Evolutionary conservation across 2,888 invertebrate species (phyloP).

Genomic region (Phyto melanocephala): DNA sequence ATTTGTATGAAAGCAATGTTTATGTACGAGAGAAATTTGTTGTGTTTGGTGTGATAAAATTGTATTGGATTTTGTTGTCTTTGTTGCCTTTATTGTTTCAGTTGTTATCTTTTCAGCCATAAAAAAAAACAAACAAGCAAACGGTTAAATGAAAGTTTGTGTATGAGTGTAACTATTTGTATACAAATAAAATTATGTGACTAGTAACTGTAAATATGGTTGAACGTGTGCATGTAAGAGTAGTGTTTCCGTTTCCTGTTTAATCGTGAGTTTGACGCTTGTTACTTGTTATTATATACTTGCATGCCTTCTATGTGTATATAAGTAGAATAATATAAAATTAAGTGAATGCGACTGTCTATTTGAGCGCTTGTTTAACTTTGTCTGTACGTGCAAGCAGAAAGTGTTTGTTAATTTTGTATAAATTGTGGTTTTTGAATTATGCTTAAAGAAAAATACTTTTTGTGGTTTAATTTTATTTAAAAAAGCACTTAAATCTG

Average conservation of each 20-base stretch:
- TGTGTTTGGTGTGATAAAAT: conserved; percentile 36
- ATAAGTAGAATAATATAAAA: background rate
- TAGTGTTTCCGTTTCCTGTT: conserved; percentile 59
- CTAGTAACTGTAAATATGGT: background rate
- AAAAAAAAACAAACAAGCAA: background rate
- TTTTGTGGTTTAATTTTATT: too few species aligned
- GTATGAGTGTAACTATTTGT: background rate
- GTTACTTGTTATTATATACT: background rate
- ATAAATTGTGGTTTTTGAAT: conserved; percentile 17
- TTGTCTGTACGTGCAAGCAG: background rate
- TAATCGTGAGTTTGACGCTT: conserved; percentile 27
- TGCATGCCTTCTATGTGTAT: background rate
- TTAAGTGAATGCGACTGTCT: background rate
- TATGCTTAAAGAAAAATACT: too few species aligned
- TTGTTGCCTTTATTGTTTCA: background rate
- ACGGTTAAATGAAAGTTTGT: background rate
- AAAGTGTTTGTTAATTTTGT: conserved; percentile 11
- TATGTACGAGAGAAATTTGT: conserved; percentile 30
- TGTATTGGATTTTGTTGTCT: background rate
- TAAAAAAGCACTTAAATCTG: too few species aligned
- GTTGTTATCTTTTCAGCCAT: background rate
- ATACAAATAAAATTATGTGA: background rate
- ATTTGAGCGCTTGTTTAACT: background rate
- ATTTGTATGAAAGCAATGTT: background rate
- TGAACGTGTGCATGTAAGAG: conserved; percentile 43